Percentiles rank a stretch among this genome's conserved stretches.
These are phyloP conservation scores for Xenentodon cancila DNA, from an alignment of 2,797 vertebrate genomes.

Conservation along the genomic window DNA sequence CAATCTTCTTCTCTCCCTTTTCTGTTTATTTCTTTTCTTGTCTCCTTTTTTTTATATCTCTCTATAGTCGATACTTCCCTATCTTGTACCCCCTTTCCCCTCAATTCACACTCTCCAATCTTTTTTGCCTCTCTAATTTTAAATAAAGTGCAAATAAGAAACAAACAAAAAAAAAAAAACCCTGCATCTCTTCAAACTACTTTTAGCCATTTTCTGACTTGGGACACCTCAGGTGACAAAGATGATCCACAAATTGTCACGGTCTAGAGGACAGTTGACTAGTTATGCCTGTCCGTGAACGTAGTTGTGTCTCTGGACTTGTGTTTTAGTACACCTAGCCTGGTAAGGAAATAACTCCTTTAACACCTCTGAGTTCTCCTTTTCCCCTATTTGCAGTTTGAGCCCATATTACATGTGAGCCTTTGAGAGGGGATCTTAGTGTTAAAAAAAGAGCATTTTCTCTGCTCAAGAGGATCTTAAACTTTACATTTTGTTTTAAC, in stretches of 20 bases:
- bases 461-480: conserved; percentile 39
- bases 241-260: conserved; percentile 47
- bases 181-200: conserved; percentile 50
- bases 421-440: background rate
- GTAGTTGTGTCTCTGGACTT: background rate
- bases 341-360: too few relatives aligned
- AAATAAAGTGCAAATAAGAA: conserved; percentile 52
- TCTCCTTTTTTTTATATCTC: conserved; percentile 28
- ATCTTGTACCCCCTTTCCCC: conserved; percentile 5
- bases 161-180: conserved; percentile 38
- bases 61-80: conserved; percentile 17
- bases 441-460: conserved; percentile 57
- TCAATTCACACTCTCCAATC: conserved; percentile 7
- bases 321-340: too few relatives aligned
- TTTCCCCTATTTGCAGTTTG: too few relatives aligned
- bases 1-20: conserved; percentile 57
- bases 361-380: too few relatives aligned
- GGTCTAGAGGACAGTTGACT: conserved; percentile 37
- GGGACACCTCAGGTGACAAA: conserved; percentile 49
- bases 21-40: conserved; percentile 31
- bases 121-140: conserved; percentile 25
- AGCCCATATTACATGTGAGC: too few relatives aligned
- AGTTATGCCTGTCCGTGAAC: background rate
- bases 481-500: conserved; percentile 59
- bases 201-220: conserved; percentile 52